Evolutionary conservation across 2,888 invertebrate genomes (phyloP), one percentile per base, ranked within the genome.

Genomic region (Caenorhabditis plicata): DNA sequence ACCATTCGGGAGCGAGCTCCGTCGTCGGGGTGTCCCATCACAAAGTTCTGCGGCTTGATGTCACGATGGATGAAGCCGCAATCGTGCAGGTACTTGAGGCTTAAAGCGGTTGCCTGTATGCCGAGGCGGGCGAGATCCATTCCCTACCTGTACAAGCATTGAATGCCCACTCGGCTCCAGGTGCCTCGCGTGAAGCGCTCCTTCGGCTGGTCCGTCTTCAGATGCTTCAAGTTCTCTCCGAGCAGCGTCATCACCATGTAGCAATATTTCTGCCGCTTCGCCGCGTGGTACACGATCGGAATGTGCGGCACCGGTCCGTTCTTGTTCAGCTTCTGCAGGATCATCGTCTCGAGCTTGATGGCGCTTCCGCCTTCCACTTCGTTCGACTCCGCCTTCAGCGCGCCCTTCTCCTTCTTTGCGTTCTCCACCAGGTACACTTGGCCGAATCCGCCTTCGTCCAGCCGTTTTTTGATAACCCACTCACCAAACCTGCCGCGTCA

Each of bases 391-490:
- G 74, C 74, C 42, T 76, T 76, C 20, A 76, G 52, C 7, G 76
- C 76, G 1, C 72, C 76, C 1, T 54, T 41, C 20, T 57, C 42
- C 9, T 27, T 51, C 15, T 49, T 42, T 19, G 31, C 22, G 27
- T 46, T 49, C 20, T 46, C 44, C 20, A 50, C 64, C 38, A 53
- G 32, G 49, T 63, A 62, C 4, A 74, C 75, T 40, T 63, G 62
- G n/a, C 75, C 74, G 39, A 74, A 75, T 9, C 75, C 75, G 35
- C 75, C 75, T 46, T 74, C 75, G 45, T 72, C 74, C 35, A 75
- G 41, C 25, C 67, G 61, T 47, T 55, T 46, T 7, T 51, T 50
- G 32, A 73, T 54, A 20, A 15, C 35, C 74, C 74, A 75, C n/a
- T 64, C 60, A 17, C 70, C 71, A 44, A 73, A 66, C 38, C 60